phyloP scores from a whole-genome alignment of 1,140 invertebrate genomes.

The Cherax destructor region DNA sequence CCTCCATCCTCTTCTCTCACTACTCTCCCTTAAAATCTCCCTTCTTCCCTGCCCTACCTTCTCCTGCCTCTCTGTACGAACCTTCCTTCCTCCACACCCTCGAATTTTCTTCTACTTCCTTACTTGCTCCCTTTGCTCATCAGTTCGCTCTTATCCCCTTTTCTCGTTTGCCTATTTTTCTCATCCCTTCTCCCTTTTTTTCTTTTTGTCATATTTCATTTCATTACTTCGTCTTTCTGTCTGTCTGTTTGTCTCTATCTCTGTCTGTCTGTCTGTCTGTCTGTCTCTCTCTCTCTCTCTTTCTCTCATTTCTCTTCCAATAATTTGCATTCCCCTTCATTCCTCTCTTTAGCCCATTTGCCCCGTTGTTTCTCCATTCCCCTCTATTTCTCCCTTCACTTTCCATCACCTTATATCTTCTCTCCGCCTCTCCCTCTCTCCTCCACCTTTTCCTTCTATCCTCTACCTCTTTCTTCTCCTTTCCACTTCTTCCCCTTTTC shows the following conservation, averaged over 20 bases:
- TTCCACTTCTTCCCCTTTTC: no score
- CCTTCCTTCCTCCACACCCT: background rate
- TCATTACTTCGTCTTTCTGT: no score
- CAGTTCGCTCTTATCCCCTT: background rate
- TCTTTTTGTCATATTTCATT: background rate
- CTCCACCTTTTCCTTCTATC: no score
- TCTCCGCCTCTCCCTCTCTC: background rate
- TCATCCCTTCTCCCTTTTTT: background rate
- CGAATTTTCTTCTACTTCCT: background rate
- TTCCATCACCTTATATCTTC: background rate
- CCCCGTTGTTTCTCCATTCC: no score
- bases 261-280: background rate
- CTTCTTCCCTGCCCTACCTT: no score
- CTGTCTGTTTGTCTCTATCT: background rate
- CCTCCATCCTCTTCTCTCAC: no score
- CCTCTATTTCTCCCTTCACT: no score
- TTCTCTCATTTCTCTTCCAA: background rate
- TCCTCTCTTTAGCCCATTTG: background rate
- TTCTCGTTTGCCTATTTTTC: background rate
- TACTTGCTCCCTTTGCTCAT: background rate
- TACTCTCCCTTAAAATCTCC: no score
- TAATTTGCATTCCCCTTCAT: background rate
- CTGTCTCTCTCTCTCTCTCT: background rate
- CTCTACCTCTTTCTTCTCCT: background rate
- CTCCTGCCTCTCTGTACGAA: background rate